Base-by-base conservation (phyloP, 2,797 vertebrate species). In the Antrozous pallidus region DNA sequence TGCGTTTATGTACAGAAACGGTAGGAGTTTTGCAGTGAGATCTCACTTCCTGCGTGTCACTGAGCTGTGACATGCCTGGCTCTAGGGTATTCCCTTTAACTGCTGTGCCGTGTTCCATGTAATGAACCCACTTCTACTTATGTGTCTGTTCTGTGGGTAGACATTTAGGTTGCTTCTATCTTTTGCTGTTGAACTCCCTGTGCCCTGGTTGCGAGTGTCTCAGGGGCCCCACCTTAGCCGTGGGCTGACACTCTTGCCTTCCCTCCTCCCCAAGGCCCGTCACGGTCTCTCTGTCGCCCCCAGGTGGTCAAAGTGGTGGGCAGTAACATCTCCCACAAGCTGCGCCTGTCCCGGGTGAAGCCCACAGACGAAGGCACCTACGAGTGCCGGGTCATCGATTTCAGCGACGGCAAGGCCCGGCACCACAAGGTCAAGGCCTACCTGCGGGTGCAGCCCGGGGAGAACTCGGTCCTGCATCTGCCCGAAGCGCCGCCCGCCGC, bases 321-420 rank as follows among this genome's bases (percentile, higher is more conserved):
- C 96, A 99, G 99, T 98, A 99, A 99, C 98, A 99, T 99, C 98
- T 99, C 99, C 58, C 99, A 99, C 98, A 99, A 99, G 98, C 99
- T 99, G 94, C 99, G 99, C 70, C 98, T 99, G 94, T 99, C 99
- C 77, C 98, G 98, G 58, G 98, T 99, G 97, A 99, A 99, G 97
- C 98, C 98, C 12, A 98, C 99, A 4, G 99, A 99, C 16, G 99
- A 99, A 97, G 99, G 99, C 85, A 99, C 98, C 0, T 99, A 99
- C 6, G 99, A 99, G 97, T 99, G 99, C 95, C 98, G 98, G 0
- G 99, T 99, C 96, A 99, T 99, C 40, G 99, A 99, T 98, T 99
- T 99, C 98, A 99, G 99, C 20, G 98, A 98, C 33, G 96, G 98
- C 63, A 98, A 98, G 95, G 98, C 98, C 0, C 98, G 99, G 97